These are phyloP conservation scores for Agraylea sexmaculata DNA, from an alignment of 1,140 invertebrate species.

Conservation along the genomic window DNA sequence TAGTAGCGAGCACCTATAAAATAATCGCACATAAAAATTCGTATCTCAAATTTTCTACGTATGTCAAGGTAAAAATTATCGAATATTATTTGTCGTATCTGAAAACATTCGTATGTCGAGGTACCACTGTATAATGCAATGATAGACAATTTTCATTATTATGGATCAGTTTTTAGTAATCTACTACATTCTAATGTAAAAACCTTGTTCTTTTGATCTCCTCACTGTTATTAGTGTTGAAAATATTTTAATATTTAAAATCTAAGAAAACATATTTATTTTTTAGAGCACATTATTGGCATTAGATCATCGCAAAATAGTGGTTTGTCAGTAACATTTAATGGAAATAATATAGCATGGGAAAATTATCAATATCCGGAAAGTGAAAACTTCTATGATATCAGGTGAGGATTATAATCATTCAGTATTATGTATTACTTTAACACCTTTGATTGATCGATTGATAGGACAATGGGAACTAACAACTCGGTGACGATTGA, in stretches of 20 bases:
- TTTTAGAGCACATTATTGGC: conserved; percentile 6
- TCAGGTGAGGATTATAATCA: conserved; percentile 10
- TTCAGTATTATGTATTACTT: neutral
- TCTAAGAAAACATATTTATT: neutral
- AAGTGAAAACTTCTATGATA: conserved; percentile 14
- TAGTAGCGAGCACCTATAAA: too few species aligned
- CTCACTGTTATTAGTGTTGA: neutral
- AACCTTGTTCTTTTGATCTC: neutral
- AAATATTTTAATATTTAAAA: neutral
- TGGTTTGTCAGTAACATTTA: conserved; percentile 2
- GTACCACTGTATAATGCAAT: too few species aligned
- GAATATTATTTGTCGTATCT: too few species aligned
- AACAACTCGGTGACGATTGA: neutral
- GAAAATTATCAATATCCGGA: conserved; percentile 11
- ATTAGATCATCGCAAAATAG: neutral
- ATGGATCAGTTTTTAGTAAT: neutral
- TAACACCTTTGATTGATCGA: neutral
- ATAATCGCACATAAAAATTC: too few species aligned
- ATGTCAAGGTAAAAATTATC: too few species aligned
- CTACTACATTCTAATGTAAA: neutral
- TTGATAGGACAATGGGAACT: neutral
- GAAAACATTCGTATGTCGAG: too few species aligned
- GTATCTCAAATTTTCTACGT: too few species aligned
- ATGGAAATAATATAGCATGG: conserved; percentile 5
- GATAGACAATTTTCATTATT: neutral